Evolutionary conservation across 2,113 vertebrate species (phyloP).

Genomic region (Siniperca chuatsi): DNA sequence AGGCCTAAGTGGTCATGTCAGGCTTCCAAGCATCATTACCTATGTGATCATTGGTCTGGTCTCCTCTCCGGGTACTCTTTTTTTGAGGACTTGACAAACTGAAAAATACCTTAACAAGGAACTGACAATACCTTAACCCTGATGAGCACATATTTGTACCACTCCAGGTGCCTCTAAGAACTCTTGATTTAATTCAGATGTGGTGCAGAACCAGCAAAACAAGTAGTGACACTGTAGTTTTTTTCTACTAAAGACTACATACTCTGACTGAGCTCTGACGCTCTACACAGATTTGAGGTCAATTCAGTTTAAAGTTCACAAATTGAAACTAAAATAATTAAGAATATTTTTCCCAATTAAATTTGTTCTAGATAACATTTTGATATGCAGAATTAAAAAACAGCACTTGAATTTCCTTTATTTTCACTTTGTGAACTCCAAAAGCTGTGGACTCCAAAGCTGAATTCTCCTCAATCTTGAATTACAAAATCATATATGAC

Average conservation of each 20-base stretch:
- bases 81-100: conserved; percentile 76
- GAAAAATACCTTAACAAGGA: conserved; percentile 76
- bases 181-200: conserved; percentile 78
- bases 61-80: conserved; percentile 61
- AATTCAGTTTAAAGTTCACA: conserved; percentile 66
- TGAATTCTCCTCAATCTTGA: conserved; percentile 69
- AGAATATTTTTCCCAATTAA: conserved; percentile 4
- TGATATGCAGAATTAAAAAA: conserved; percentile 38
- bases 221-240: conserved; percentile 79
- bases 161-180: conserved; percentile 83
- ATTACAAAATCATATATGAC: conserved; percentile 26
- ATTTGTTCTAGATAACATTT: conserved; percentile 48
- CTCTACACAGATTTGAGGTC: conserved; percentile 55
- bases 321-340: conserved; percentile 21
- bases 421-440: conserved; percentile 10
- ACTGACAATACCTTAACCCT: conserved; percentile 79
- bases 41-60: conserved; percentile 54
- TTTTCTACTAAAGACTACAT: conserved; percentile 75
- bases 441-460: conserved; percentile 38
- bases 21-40: conserved; percentile 57
- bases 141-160: conserved; percentile 85
- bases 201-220: conserved; percentile 83
- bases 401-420: conserved; percentile 3
- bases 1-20: conserved; percentile 47
- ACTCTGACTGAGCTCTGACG: conserved; percentile 70